phyloP scores from a whole-genome alignment of 2,888 invertebrate genomes.

The Plagodis dolabraria region DNA sequence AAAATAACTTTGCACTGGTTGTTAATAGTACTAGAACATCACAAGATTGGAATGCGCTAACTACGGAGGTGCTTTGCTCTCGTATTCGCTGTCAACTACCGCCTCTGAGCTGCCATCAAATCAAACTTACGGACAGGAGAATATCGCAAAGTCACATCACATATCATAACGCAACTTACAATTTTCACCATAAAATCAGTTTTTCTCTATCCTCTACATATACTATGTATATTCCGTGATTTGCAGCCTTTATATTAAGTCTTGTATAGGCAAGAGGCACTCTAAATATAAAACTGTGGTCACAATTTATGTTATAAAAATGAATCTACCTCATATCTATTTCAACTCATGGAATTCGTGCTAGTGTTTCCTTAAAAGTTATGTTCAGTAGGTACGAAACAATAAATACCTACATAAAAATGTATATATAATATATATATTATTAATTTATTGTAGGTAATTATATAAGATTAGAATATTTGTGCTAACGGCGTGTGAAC shows the following conservation, averaged over 20 bases:
- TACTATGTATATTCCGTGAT: slow-evolving; percentile 83
- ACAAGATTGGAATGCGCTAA: slow-evolving; percentile 78
- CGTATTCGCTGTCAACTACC: slow-evolving; percentile 16
- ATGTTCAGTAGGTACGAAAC: slow-evolving; percentile 66
- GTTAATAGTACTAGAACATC: slow-evolving; percentile 41
- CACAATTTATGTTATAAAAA: slow-evolving; percentile 82
- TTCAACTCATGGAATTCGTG: slow-evolving; percentile 76
- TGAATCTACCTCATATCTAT: slow-evolving; percentile 76
- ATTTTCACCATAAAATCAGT: slow-evolving; percentile 84
- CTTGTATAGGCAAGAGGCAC: slow-evolving; percentile 87
- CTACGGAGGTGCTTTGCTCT: slow-evolving; percentile 51
- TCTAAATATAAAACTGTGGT: slow-evolving; percentile 87
- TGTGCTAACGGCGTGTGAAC: slow-evolving; percentile 80
- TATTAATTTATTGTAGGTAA: slow-evolving; percentile 19
- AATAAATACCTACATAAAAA: slow-evolving; percentile 56
- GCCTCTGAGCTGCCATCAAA: slow-evolving; percentile 32
- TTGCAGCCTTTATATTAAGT: slow-evolving; percentile 85
- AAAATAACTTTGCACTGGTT: slow-evolving; percentile 63
- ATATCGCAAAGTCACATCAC: slow-evolving; percentile 71
- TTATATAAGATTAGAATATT: slow-evolving; percentile 55
- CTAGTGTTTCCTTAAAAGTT: slow-evolving; percentile 70
- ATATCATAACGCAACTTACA: slow-evolving; percentile 86
- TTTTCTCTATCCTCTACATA: slow-evolving; percentile 80
- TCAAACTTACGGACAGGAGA: slow-evolving; percentile 37
- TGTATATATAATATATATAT: slow-evolving; percentile 50